Percentiles rank a stretch among this genome's conserved stretches.
Conservation (phyloP, 2,113 vertebrate genomes). For the Dipodomys spectabilis region DNA sequence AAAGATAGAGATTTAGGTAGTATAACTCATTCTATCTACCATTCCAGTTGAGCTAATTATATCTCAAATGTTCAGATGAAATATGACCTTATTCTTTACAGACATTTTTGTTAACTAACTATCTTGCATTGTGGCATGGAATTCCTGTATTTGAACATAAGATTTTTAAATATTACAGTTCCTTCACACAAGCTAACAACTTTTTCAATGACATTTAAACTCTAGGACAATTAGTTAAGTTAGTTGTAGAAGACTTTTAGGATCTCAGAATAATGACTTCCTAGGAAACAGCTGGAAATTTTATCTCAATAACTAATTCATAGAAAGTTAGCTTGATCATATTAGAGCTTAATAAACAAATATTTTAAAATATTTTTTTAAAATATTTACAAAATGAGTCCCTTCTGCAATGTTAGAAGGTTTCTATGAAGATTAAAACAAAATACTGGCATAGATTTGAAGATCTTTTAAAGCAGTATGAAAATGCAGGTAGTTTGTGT, state of each 20-base stretch:
- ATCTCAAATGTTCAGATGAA: not conserved
- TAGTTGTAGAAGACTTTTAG: not conserved
- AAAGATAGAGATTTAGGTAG: not conserved
- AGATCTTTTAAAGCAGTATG: not conserved
- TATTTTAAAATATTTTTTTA: not conserved
- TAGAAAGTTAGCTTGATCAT: not conserved
- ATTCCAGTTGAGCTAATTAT: not conserved
- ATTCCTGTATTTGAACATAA: not conserved
- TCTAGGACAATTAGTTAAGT: slow-evolving; percentile 14
- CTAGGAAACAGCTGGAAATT: not conserved
- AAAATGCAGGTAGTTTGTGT: not conserved
- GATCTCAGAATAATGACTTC: not conserved
- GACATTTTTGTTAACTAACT: not conserved
- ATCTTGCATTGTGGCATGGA: not conserved
- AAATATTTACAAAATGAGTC: not conserved
- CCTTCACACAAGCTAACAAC: not conserved
- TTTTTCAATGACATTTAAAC: not conserved
- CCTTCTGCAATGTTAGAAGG: not conserved
- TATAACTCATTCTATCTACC: not conserved
- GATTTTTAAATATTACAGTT: not conserved
- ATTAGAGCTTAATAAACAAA: not conserved
- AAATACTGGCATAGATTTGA: not conserved
- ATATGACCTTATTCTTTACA: not conserved
- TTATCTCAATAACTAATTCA: not conserved
- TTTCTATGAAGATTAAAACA: not conserved